Percentiles rank a stretch among this genome's conserved stretches.
These are phyloP conservation scores for Melanocharis versteri DNA, from an alignment of 2,113 vertebrate genomes.

Conservation along the genomic window DNA sequence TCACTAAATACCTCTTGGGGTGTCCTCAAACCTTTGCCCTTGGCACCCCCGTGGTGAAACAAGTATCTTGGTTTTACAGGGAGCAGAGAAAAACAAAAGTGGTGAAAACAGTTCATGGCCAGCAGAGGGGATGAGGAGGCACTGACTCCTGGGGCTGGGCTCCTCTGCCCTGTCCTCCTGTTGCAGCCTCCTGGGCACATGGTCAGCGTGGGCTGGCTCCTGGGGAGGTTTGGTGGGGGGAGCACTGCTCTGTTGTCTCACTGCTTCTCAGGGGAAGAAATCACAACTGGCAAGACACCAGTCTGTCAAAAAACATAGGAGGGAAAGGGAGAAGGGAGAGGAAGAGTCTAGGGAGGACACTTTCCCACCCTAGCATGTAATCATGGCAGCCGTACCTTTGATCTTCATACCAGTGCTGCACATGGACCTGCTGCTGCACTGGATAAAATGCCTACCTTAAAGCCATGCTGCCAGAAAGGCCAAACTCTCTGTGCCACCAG, in stretches of 20 bases:
- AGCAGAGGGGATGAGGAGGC: background rate
- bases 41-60: background rate
- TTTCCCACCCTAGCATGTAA: background rate
- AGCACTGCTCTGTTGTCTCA: fast-evolving
- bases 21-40: background rate
- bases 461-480: background rate
- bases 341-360: background rate
- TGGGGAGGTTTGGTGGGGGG: background rate
- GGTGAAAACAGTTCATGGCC: background rate
- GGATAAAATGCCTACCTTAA: background rate
- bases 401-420: fast-evolving
- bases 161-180: background rate
- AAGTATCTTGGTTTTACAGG: background rate
- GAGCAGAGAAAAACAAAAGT: background rate
- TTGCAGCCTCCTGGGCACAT: background rate
- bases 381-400: background rate
- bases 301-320: background rate
- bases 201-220: fast-evolving
- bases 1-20: background rate
- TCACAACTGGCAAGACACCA: background rate
- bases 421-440: fast-evolving
- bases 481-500: background rate
- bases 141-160: fast-evolving
- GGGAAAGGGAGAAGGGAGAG: background rate
- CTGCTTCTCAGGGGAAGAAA: background rate